These are phyloP conservation scores for Clinocottus analis DNA, from an alignment of 2,113 vertebrate genomes.

Conservation along the genomic window DNA sequence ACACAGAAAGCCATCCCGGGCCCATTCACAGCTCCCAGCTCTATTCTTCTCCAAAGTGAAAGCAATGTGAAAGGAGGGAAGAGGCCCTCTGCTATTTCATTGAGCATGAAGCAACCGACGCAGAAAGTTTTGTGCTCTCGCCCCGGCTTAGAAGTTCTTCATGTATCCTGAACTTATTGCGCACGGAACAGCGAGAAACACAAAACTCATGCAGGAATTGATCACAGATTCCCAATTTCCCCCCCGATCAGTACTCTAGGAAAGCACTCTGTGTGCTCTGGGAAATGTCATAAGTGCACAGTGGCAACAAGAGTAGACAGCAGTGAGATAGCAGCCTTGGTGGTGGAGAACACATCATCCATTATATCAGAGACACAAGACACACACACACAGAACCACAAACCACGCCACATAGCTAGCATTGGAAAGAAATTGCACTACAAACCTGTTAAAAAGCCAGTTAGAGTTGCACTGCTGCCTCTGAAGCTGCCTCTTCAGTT, in stretches of 20 bases:
- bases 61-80: constrained; percentile 63
- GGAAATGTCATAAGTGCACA: constrained; percentile 33
- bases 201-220: background rate
- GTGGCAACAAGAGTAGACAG: constrained; percentile 16
- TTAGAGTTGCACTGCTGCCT: constrained; percentile 17
- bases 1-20: constrained; percentile 64
- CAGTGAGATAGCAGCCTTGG: constrained; percentile 40
- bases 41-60: constrained; percentile 71
- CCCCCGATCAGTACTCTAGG: background rate
- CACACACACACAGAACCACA: constrained; percentile 11
- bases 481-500: constrained; percentile 42
- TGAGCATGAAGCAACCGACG: constrained; percentile 30
- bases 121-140: constrained; percentile 11
- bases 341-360: constrained; percentile 43
- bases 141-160: constrained; percentile 19
- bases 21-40: constrained; percentile 72
- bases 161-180: background rate
- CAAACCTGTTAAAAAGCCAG: constrained; percentile 61
- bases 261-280: background rate
- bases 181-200: background rate
- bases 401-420: background rate
- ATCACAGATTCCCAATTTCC: too few relatives aligned
- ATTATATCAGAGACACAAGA: constrained; percentile 34
- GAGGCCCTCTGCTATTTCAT: constrained; percentile 51
- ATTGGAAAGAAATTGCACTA: constrained; percentile 16